A percentile compares a stretch with the other conserved stretches of the same genome.
Evolutionary conservation across 1,140 invertebrate genomes (phyloP).

Genomic region (Drosophila navojoa): DNA sequence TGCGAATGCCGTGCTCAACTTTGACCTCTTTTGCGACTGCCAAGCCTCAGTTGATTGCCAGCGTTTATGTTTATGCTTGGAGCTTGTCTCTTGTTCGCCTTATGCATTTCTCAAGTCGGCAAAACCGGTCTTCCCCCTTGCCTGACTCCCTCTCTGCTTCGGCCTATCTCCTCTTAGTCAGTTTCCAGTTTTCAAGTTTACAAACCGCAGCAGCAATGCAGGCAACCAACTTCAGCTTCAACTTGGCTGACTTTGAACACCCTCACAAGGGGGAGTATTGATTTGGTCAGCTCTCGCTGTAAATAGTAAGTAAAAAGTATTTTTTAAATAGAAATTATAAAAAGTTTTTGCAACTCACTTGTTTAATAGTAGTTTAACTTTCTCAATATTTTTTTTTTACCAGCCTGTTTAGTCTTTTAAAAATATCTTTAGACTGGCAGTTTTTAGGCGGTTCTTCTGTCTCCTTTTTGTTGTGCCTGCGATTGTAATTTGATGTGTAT

Average conservation of each 20-base stretch:
- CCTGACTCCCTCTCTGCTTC: not conserved
- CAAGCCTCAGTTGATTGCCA: constrained; percentile 74
- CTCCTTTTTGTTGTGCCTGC: constrained; percentile 15
- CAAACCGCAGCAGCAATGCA: constrained; percentile 37
- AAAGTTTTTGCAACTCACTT: not conserved
- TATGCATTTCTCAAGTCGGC: constrained; percentile 63
- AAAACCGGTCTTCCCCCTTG: constrained; percentile 54
- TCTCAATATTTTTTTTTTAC: too few species aligned
- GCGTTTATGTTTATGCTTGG: constrained; percentile 68
- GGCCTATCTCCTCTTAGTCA: constrained; percentile 1
- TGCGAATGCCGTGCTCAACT: constrained; percentile 63
- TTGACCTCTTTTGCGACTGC: constrained; percentile 74
- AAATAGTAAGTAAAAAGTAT: too few species aligned
- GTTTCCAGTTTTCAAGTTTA: constrained; percentile 81
- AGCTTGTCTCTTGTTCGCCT: constrained; percentile 59
- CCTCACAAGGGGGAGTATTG: constrained; percentile 1
- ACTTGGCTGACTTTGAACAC: constrained; percentile 34
- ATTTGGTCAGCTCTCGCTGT: not conserved
- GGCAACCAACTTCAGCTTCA: constrained; percentile 47
- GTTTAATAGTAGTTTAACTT: constrained; percentile 9
- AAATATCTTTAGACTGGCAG: constrained; percentile 67
- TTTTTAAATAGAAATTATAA: not conserved
- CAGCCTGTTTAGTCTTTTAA: constrained; percentile 69
- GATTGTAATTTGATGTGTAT: too few species aligned
- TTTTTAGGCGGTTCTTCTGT: constrained; percentile 37